Conservation (phyloP, 1,140 invertebrate species). For the Stegodyphus mimosarum region DNA sequence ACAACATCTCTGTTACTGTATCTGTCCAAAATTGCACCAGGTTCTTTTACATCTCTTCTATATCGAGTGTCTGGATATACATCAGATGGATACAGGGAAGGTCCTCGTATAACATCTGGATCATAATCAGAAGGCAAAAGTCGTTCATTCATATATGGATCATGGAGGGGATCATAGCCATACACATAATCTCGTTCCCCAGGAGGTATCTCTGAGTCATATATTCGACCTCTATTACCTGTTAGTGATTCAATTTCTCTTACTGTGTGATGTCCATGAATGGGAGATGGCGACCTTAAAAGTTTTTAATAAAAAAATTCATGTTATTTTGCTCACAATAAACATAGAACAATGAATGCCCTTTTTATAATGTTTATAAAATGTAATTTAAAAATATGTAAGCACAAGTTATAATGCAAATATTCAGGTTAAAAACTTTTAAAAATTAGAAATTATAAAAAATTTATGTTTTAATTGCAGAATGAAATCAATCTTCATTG, state of each 20-base stretch:
- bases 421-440: too few relatives aligned
- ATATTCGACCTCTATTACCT: conserved; percentile 27
- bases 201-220: conserved; percentile 47
- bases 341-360: too few relatives aligned
- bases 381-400: too few relatives aligned
- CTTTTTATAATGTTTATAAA: too few relatives aligned
- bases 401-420: too few relatives aligned
- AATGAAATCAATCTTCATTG: too few relatives aligned
- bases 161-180: conserved; percentile 46
- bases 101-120: conserved; percentile 25
- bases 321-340: too few relatives aligned
- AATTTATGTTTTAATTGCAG: too few relatives aligned
- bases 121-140: conserved; percentile 50
- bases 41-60: conserved; percentile 38
- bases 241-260: conserved; percentile 41
- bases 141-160: conserved; percentile 38
- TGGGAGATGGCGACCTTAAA: conserved; percentile 35
- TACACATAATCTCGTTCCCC: conserved; percentile 44
- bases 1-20: conserved; percentile 39
- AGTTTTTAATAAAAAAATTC: neutral
- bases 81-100: conserved; percentile 38
- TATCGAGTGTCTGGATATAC: conserved; percentile 43
- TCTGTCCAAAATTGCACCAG: conserved; percentile 23
- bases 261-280: conserved; percentile 46
- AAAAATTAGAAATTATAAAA: too few relatives aligned